These are phyloP conservation scores for Orthosia cruda DNA, from an alignment of 2,888 invertebrate species.

Conservation along the genomic window DNA sequence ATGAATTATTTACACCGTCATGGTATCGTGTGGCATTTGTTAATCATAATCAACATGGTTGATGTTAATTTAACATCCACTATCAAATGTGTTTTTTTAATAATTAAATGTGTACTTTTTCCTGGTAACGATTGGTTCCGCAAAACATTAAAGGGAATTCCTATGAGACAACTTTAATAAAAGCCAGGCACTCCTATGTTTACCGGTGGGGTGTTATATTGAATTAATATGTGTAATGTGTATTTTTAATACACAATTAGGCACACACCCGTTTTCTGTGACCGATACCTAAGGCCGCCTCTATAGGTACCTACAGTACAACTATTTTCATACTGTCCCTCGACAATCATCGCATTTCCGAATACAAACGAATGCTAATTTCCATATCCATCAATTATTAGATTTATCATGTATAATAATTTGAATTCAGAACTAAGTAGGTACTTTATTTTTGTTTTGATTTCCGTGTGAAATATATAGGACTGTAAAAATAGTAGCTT, in stretches of 20 bases:
- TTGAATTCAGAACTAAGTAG: too few relatives aligned
- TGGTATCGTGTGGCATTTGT: conserved; percentile 4
- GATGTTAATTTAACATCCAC: conserved; percentile 6
- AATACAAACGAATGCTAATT: too few relatives aligned
- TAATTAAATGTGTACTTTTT: conserved; percentile 7
- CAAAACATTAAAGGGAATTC: conserved; percentile 10
- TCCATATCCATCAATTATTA: too few relatives aligned
- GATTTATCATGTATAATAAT: too few relatives aligned
- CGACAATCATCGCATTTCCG: too few relatives aligned
- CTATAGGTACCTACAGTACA: too few relatives aligned
- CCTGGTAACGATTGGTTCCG: background rate
- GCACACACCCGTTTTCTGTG: background rate
- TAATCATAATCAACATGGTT: conserved; percentile 14
- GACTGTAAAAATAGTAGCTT: too few relatives aligned
- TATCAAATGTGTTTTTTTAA: conserved; percentile 29
- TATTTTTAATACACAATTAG: background rate
- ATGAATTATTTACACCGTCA: conserved; percentile 35
- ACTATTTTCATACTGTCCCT: too few relatives aligned
- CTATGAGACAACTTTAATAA: conserved; percentile 24
- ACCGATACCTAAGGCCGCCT: background rate
- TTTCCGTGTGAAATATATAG: too few relatives aligned
- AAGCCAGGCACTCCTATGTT: background rate
- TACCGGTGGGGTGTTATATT: background rate
- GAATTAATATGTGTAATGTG: background rate
- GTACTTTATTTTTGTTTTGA: too few relatives aligned